These are phyloP conservation scores for Sphecodes monilicornis DNA, from an alignment of 2,888 invertebrate species.

Conservation along the genomic window DNA sequence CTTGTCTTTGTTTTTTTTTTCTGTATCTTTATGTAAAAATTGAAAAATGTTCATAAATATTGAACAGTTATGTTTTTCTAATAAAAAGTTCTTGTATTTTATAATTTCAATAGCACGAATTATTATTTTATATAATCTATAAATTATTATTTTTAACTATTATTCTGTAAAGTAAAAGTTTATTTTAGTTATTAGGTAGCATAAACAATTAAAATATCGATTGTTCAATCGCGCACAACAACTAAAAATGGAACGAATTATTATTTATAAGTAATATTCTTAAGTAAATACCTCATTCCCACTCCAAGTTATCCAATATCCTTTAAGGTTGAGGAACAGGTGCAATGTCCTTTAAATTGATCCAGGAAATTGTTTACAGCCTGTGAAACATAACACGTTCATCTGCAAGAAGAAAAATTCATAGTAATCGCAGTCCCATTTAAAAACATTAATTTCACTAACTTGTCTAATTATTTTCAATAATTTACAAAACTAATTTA, in stretches of 20 bases:
- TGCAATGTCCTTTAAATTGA: background rate
- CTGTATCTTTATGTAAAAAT: too few relatives aligned
- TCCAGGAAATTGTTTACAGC: slow-evolving; percentile 4
- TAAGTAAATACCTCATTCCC: slow-evolving; percentile 31
- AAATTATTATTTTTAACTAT: too few relatives aligned
- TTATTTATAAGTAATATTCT: background rate
- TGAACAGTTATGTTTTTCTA: too few relatives aligned
- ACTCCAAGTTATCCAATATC: background rate
- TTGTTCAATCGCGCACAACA: background rate
- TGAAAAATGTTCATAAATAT: too few relatives aligned
- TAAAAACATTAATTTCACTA: background rate
- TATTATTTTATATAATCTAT: too few relatives aligned
- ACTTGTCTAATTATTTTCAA: background rate
- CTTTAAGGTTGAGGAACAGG: background rate
- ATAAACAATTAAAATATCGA: background rate
- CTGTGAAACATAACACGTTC: background rate
- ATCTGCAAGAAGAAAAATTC: background rate
- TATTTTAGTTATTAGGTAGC: background rate
- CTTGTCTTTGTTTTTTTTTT: too few relatives aligned
- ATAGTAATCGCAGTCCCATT: background rate
- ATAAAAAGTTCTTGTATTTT: too few relatives aligned
- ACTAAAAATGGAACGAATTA: background rate
- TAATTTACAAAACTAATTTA: background rate
- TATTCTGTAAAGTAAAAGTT: background rate
- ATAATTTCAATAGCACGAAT: too few relatives aligned